A percentile compares a stretch with the other conserved stretches of the same genome.
phyloP scores from a whole-genome alignment of 2,797 vertebrate genomes.

The Orientallactaga sibirica region DNA sequence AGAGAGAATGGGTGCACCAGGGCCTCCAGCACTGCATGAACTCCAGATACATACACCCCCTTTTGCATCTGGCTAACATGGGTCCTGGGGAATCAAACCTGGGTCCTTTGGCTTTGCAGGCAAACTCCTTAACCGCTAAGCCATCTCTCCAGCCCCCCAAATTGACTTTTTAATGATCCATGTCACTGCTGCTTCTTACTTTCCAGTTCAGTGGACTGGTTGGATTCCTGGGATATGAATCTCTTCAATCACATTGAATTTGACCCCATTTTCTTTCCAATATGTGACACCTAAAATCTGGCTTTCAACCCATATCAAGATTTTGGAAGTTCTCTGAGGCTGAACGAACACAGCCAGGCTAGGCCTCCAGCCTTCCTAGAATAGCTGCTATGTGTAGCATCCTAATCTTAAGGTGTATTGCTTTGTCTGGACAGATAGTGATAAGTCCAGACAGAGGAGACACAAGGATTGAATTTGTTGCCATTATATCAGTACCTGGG shows the following conservation, averaged over 20 bases:
- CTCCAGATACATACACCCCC: too few species aligned
- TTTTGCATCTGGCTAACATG: too few species aligned
- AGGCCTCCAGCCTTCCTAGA: background rate
- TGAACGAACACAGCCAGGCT: background rate
- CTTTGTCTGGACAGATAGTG: background rate
- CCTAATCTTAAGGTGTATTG: background rate
- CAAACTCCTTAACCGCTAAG: too few species aligned
- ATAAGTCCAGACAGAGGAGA: background rate
- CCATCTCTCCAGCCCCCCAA: too few species aligned
- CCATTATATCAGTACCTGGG: background rate
- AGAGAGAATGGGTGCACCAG: too few species aligned
- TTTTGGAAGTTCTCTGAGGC: slow-evolving; percentile 42
- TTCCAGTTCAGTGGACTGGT: background rate
- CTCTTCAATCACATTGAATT: background rate
- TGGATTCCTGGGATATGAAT: background rate
- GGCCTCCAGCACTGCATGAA: too few species aligned
- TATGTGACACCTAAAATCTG: slow-evolving; percentile 34
- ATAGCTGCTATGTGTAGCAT: background rate
- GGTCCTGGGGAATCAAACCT: too few species aligned
- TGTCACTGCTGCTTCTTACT: background rate
- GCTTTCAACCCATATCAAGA: background rate
- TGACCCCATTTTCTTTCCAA: slow-evolving; percentile 11
- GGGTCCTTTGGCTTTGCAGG: too few species aligned
- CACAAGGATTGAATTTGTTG: background rate
- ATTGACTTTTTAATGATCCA: background rate